These are phyloP conservation scores for Drosophila azteca DNA, from an alignment of 1,140 invertebrate species.

Conservation along the genomic window DNA sequence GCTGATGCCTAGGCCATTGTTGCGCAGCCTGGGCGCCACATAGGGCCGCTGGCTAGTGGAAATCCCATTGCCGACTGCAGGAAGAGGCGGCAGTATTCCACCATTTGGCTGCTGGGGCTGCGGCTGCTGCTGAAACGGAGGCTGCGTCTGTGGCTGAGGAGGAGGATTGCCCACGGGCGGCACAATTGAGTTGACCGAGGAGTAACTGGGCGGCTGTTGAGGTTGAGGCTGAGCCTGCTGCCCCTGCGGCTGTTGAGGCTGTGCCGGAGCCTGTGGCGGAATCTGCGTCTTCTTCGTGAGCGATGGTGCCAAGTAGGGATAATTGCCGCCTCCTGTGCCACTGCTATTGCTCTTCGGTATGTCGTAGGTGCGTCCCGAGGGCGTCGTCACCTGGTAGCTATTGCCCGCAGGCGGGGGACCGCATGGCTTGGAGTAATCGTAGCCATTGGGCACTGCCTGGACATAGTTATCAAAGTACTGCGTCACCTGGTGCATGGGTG, in stretches of 20 bases:
- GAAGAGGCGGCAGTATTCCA: conserved; percentile 19
- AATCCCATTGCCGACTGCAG: conserved; percentile 16
- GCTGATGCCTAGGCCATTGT: conserved; percentile 69
- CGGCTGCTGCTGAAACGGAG: conserved; percentile 12
- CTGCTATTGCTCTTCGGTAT: conserved; percentile 76
- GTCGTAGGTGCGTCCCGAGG: conserved; percentile 74
- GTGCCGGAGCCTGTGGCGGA: conserved; percentile 26
- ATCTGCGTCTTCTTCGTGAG: conserved; percentile 62
- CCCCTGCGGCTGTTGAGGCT: conserved; percentile 37
- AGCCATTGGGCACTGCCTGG: conserved; percentile 67
- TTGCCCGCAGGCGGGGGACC: conserved; percentile 33
- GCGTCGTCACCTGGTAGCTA: conserved; percentile 74
- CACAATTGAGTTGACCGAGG: conserved; percentile 74
- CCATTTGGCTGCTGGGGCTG: conserved; percentile 28
- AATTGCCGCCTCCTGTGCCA: conserved; percentile 63
- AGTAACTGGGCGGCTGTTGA: conserved; percentile 57
- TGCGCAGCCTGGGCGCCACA: conserved; percentile 73
- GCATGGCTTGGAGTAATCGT: conserved; percentile 71
- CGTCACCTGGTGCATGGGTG: conserved; percentile 67
- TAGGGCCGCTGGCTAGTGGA: conserved; percentile 79
- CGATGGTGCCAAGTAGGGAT: conserved; percentile 72
- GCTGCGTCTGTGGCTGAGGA: conserved; percentile 18
- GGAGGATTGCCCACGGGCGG: conserved; percentile 50
- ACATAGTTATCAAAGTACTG: conserved; percentile 79
- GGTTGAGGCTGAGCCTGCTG: conserved; percentile 23